Evolutionary conservation across 2,113 vertebrate genomes (phyloP), one percentile per base, ranked within the genome.

Genomic region (human (Homo sapiens)): DNA sequence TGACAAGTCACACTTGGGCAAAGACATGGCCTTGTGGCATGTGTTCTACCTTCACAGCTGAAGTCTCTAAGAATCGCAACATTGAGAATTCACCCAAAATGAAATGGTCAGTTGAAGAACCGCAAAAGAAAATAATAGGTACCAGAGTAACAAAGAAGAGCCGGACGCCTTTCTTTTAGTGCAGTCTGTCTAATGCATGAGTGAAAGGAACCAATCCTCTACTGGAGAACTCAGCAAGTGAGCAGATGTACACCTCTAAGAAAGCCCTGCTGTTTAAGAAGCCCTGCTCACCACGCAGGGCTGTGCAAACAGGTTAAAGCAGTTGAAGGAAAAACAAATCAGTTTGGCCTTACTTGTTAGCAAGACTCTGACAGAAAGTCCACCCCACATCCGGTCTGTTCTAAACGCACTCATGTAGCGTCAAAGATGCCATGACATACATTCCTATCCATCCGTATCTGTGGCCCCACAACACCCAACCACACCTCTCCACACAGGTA

Each of bases 141-240:
- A 25, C 23, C 59, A 45, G 43, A n/a, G 76, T 43, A 50, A 12
- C 2, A 9, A 17, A 32, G 52, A 45, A 85, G 35, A 43, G 35
- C 27, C 2, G 0, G 20, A 12, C 0, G 2, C 32, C 12, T 68
- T 59, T 8, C n/a, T 23, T n/a, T 57, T 18, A 45, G 35, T 17
- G 78, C 40, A 35, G 2, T 25, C 82, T 57, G 23, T 27, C 88
- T 68, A 18, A 35, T 1, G 23, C n/a, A 0, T 0, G 30, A 22
- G 30, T 0, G 2, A 40, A 30, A 2, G 2, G 35, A 64, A 50
- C 6, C 35, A 18, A 22, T 23, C 50, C 22, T 6, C 79, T 22
- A 4, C 17, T 5, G 1, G 3, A 25, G 52, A 45, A n/a, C 75
- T 30, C 20, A 25, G 64, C 70, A 52, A 52, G 16, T 1, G 35